A percentile compares a stretch with the other conserved stretches of the same genome.
Conservation (phyloP, 2,888 invertebrate species). For the Calameuta idolon region DNA sequence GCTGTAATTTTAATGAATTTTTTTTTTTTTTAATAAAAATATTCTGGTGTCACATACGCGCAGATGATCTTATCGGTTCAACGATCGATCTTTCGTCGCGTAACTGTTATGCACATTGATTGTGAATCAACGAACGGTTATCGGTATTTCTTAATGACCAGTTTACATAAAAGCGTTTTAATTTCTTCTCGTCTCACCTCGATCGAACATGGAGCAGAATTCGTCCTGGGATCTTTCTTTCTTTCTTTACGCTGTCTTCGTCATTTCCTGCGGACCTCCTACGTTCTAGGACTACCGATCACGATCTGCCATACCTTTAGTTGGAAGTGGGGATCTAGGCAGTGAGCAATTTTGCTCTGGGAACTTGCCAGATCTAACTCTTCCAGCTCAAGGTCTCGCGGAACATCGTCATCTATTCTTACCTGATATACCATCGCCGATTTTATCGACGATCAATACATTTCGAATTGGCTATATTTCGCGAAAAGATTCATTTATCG, state of each 20-base stretch:
- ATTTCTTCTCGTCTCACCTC: background rate
- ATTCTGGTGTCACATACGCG: background rate
- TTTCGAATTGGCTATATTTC: background rate
- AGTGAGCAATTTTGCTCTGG: conserved; percentile 56
- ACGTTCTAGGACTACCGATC: background rate
- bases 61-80: background rate
- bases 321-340: conserved; percentile 78
- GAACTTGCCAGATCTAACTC: conserved; percentile 79
- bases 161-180: background rate
- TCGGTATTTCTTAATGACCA: background rate
- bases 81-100: background rate
- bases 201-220: background rate
- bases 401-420: conserved; percentile 34
- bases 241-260: conserved; percentile 3
- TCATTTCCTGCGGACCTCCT: conserved; percentile 3
- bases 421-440: background rate
- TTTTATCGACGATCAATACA: background rate
- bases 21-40: background rate
- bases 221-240: conserved; percentile 8
- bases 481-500: background rate
- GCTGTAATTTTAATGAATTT: background rate
- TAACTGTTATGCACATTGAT: background rate
- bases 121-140: background rate
- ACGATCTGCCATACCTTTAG: conserved; percentile 64
- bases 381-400: conserved; percentile 74